Evolutionary conservation across 2,113 vertebrate genomes (phyloP).

Genomic region (Diglossa brunneiventris): DNA sequence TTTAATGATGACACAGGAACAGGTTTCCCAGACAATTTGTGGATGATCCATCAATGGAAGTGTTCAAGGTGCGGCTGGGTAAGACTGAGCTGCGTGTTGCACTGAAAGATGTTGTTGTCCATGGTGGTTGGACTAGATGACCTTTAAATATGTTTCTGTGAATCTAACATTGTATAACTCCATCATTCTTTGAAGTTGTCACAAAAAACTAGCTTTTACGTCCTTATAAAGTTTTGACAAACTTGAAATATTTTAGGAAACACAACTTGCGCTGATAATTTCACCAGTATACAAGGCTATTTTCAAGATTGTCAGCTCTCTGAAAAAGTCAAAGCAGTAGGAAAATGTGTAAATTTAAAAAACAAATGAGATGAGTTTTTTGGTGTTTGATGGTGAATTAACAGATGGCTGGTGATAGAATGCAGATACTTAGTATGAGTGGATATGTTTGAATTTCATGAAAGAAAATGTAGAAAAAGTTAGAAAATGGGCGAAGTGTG

Average conservation of each 20-base stretch:
- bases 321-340: neutral
- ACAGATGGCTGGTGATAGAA: slow-evolving; percentile 41
- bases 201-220: neutral
- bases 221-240: neutral
- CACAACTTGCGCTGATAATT: neutral
- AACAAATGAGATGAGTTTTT: slow-evolving; percentile 19
- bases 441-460: neutral
- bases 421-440: neutral
- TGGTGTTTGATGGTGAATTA: neutral
- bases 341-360: slow-evolving; percentile 37
- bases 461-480: neutral
- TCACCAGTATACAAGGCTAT: neutral
- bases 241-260: neutral
- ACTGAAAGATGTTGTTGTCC: neutral
- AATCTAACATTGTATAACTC: neutral
- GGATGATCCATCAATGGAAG: neutral
- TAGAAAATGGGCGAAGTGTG: neutral
- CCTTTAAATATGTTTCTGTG: neutral
- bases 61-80: neutral
- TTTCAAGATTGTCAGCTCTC: slow-evolving; percentile 21
- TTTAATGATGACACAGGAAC: neutral
- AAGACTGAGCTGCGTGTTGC: neutral
- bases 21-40: neutral
- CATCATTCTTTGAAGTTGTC: neutral
- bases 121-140: neutral